Conservation (phyloP, 2,113 vertebrate species). For the Macaca mulatta region DNA sequence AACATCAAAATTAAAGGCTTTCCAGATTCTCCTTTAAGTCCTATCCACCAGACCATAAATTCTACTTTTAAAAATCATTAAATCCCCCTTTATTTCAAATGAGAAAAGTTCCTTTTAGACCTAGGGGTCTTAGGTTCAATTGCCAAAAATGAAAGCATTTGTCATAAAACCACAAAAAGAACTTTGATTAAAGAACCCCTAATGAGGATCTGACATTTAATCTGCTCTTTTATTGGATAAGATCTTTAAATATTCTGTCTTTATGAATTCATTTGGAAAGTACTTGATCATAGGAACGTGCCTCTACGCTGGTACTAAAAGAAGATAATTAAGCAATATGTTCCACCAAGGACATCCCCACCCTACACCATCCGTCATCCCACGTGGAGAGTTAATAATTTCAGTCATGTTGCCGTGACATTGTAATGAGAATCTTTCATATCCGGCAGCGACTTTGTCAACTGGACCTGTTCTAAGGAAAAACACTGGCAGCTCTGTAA, state of each 20-base stretch:
- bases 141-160: constrained; percentile 69
- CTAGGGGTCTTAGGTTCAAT: constrained; percentile 59
- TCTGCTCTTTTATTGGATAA: constrained; percentile 69
- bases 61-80: constrained; percentile 58
- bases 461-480: constrained; percentile 46
- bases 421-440: constrained; percentile 39
- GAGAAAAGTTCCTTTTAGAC: constrained; percentile 50
- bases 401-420: constrained; percentile 60
- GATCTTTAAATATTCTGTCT: constrained; percentile 70
- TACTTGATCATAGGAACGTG: constrained; percentile 57
- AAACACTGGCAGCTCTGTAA: not conserved
- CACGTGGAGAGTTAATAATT: constrained; percentile 60
- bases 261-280: constrained; percentile 66
- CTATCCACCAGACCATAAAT: constrained; percentile 48
- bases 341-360: constrained; percentile 65
- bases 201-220: constrained; percentile 78
- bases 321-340: constrained; percentile 75
- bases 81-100: constrained; percentile 51
- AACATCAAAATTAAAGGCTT: constrained; percentile 40
- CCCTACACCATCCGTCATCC: constrained; percentile 57
- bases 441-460: constrained; percentile 56
- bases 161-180: constrained; percentile 66
- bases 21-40: constrained; percentile 34
- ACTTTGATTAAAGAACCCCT: constrained; percentile 65
- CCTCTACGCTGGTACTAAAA: constrained; percentile 58